Evolutionary conservation across 2,797 vertebrate species (phyloP).

Genomic region (Pelodytes ibericus): DNA sequence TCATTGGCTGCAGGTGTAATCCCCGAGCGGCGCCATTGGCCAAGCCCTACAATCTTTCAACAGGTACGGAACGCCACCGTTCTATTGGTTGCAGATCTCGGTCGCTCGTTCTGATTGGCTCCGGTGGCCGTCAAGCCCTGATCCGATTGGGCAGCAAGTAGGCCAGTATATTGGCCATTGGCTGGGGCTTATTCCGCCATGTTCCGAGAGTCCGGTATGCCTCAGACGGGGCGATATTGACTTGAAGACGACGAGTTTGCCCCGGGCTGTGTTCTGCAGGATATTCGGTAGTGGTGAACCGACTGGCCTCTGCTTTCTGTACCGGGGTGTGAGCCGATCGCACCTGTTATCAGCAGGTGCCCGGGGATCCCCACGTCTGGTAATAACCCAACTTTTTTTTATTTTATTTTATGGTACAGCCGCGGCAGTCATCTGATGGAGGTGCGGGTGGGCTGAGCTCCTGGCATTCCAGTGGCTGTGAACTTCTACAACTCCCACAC

Average conservation of each 20-base stretch:
- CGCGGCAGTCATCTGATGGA: no score
- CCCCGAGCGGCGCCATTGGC: constrained; percentile 44
- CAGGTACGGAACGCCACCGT: constrained; percentile 60
- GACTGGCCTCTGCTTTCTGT: background rate
- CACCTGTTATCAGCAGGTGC: constrained; percentile 10
- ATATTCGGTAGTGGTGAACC: background rate
- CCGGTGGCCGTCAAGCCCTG: no score
- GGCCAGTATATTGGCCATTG: constrained; percentile 14
- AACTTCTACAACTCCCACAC: no score
- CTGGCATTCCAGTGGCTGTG: no score
- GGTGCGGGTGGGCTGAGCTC: no score
- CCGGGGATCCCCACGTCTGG: no score
- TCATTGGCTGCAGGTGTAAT: constrained; percentile 58
- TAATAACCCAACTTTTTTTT: no score
- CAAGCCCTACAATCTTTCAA: rapidly evolving
- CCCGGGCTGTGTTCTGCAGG: background rate
- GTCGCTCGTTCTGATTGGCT: constrained; percentile 1
- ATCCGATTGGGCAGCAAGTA: background rate
- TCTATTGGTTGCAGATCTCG: constrained; percentile 56
- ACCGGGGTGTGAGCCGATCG: background rate
- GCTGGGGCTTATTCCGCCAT: constrained; percentile 59
- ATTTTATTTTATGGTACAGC: no score
- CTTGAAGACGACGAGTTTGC: background rate
- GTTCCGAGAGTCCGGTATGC: constrained; percentile 50
- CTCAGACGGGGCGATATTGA: constrained; percentile 4